Base-by-base conservation (phyloP, 53 echinoderm and acorn worm species). In the Echinometra lucunter region DNA sequence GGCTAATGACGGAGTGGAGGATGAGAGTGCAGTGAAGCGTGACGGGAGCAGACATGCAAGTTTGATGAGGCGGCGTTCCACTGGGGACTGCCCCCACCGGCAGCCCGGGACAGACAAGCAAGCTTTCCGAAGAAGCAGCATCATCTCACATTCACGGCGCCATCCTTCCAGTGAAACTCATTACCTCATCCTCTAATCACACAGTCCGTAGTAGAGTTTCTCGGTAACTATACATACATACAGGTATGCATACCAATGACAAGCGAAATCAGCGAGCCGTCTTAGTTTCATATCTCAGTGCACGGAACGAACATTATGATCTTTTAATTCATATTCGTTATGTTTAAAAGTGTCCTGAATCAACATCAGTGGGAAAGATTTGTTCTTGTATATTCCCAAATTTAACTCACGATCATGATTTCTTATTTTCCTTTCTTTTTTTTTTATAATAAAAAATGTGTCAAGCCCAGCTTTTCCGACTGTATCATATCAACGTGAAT, bases 1-100 rank as follows among this genome's bases (percentile, higher is more conserved):
- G 53, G 49, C 85, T 85, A 85, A 91, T 60, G 69, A 91, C 44
- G 32, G 60, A 66, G 45, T 28, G 45, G 91, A 91, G 44, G 91
- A 69, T 60, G 91, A 69, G 45, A 42, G 91, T 66, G 66, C 92
- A 78, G 10, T 74, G 75, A 57, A 92, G 75, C 92, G 80, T 80
- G 92, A 78, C 92, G 75, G 17, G 47, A 32, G 56, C 17, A 74
- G 57, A 78, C 35, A 92, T 92, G 92, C 92, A 92, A 53, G 28
- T 92, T 92, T 92, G 92, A 92, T 92, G 92, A 92, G 92, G 78
- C 53, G 30, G 35, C 78, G 57, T 75, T 53, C 80, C 92, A 40
- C 55, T 72, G 57, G 92, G 91, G 91, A 57, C 44, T 44, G 49
- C 75, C 92, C 75, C 75, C 37, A 30, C 19, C 78, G 55, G 92